Base-by-base conservation (phyloP, 2,113 vertebrate genomes). In the Lepisosteus osseus region DNA sequence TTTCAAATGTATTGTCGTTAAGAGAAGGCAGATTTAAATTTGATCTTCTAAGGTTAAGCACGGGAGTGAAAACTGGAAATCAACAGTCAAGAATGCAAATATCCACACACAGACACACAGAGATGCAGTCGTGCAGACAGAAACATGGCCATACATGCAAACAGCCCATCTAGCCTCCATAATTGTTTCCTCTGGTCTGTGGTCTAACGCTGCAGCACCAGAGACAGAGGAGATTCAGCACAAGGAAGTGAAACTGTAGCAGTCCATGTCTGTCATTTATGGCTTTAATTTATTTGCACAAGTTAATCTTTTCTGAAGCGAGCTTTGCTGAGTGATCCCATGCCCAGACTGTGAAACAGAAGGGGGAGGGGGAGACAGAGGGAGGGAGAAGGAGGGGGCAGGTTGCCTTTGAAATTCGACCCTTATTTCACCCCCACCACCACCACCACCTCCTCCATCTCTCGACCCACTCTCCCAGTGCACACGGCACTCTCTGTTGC, bases 321-420 rank as follows among this genome's bases (percentile, higher is more conserved):
- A 74, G 76, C 75, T 77, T 72, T 75, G 74, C 78, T 81, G 72
- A 76, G 80, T 67, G 74, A 66, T 75, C 78, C 74, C 80, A 78
- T 86, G 85, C 81, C 84, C 82, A 86, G 85, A 86, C 84, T 72
- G 81, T 78, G 80, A 69, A 66, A 77, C 77, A 77, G 77, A 74
- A 69, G 74, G 76, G 14, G 77, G 78, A 13, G 71, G 62, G 74
- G 47, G 12, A 76, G 55, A 62, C 65, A 68, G 73, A 41, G 64
- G 15, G 65, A 12, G 75, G 79, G 73, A 80, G 80, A 77, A 77
- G 78, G 83, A 81, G 83, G 82, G 80, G 76, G 81, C 79, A 78
- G 78, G 79, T 73, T 77, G 82, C 79, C 86, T 90, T 89, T 92
- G 90, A 91, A 89, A 91, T 89, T 70, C 84, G 81, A 90, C 86